Evolutionary conservation across 2,113 vertebrate species (phyloP), one percentile per base, ranked within the genome.

Genomic region (Falco punctatus): DNA sequence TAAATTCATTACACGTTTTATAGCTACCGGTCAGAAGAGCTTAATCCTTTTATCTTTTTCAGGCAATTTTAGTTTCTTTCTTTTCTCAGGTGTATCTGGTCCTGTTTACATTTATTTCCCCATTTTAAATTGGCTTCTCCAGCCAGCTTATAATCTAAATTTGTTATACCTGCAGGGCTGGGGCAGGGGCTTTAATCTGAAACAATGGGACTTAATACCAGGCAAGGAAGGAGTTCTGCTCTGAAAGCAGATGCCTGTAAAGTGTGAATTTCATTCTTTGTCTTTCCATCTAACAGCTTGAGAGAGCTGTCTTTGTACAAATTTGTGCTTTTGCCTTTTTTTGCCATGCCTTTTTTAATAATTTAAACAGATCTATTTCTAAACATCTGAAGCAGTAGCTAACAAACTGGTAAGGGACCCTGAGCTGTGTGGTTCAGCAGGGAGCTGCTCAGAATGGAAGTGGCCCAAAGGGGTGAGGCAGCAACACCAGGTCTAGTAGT

Each of bases 21-120:
- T 49, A 89, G 71, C 77, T 59, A 61, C 74, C 66, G 84, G 88
- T 80, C 90, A 51, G 71, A 94, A 90, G 46, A 92, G 48, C 46
- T 71, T 78, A 72, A 88, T 93, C 38, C 42, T 90, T 95, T 80
- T 74, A 64, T 94, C 72, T 97, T 92, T 92, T 94, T 32, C 73
- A 70, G 49, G 75, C 28, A 94, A 6, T 96, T 92, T 85, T 62
- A 27, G 35, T 72, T 57, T 84, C 54, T 90, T 80, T 88, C 26
- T 51, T 51, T 91, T 95, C 81, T 61, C 40, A 81, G 73, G 90
- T 95, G 28, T 33, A 64, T 95, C 62, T 95, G 49, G 46, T 81
- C 42, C 77, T 64, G 28, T 92, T 96, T 94, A 38, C 23, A 2
- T 73, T 64, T 88, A 12, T 88, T 64, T 77, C 59, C 33, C 28